A percentile compares a stretch with the other conserved stretches of the same genome.
Evolutionary conservation across 2,797 vertebrate species (phyloP).

Genomic region (Dendrocincla fuliginosa): DNA sequence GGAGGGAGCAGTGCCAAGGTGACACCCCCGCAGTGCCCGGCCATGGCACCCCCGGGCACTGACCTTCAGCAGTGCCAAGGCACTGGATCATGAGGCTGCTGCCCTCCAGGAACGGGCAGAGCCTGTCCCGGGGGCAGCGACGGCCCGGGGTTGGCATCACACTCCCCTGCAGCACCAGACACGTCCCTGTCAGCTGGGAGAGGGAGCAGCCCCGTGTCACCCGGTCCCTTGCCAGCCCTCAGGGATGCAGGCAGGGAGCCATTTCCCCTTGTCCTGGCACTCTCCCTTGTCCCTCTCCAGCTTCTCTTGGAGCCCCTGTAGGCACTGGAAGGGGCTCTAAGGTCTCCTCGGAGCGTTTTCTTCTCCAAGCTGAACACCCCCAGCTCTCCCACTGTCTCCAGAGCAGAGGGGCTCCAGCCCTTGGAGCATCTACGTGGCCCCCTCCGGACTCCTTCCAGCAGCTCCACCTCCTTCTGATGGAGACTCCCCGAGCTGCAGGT

Average conservation of each 20-base stretch:
- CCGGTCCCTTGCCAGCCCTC: neutral
- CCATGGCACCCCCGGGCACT: neutral
- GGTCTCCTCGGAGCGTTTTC: rapidly evolving
- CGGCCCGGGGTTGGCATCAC: rapidly evolving
- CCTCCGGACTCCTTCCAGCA: neutral
- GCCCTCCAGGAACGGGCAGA: neutral
- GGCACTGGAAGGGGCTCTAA: rapidly evolving
- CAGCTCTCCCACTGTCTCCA: neutral
- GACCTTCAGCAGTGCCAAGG: neutral
- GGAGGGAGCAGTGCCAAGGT: neutral
- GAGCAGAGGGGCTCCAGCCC: neutral
- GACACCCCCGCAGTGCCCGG: neutral
- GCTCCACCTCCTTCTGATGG: neutral
- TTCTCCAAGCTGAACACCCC: neutral
- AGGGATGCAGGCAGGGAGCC: neutral
- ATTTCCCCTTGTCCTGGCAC: neutral
- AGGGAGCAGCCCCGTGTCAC: neutral
- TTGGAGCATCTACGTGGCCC: neutral
- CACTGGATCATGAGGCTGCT: neutral
- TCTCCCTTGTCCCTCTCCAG: neutral
- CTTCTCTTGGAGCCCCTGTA: neutral
- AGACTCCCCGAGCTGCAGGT: neutral
- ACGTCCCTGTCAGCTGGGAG: neutral
- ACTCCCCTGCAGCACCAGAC: neutral
- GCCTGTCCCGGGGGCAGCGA: neutral